Evolutionary conservation across 1,140 invertebrate species (phyloP).

Genomic region (Tetraneura akinire): DNA sequence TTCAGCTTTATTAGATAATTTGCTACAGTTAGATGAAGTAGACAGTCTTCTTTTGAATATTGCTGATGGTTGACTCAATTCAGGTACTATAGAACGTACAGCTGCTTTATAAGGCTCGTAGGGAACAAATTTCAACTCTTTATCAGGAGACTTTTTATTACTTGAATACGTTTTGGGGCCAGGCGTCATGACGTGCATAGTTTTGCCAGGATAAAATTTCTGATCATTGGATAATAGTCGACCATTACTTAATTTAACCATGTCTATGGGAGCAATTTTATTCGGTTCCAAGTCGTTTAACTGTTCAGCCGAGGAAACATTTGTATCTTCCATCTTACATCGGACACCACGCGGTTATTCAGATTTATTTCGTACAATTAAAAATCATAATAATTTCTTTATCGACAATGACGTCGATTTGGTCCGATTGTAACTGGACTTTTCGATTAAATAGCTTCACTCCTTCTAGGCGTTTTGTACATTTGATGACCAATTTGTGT

Average conservation of each 20-base stretch:
- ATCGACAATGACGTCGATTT: too few relatives aligned
- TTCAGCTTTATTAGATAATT: slow-evolving; percentile 60
- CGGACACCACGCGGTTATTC: too few relatives aligned
- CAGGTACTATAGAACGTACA: slow-evolving; percentile 73
- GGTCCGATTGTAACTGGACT: too few relatives aligned
- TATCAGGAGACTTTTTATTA: slow-evolving; percentile 62
- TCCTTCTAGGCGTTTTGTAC: too few relatives aligned
- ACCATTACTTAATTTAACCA: not conserved
- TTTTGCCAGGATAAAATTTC: not conserved
- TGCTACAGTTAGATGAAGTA: slow-evolving; percentile 52
- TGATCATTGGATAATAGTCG: not conserved
- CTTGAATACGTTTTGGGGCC: slow-evolving; percentile 52
- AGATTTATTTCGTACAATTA: not conserved
- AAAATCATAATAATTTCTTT: too few relatives aligned
- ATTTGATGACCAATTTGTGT: too few relatives aligned
- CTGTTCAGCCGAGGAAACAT: not conserved
- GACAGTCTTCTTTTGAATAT: slow-evolving; percentile 57
- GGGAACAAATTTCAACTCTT: slow-evolving; percentile 81
- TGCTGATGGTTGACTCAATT: slow-evolving; percentile 55
- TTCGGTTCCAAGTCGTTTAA: not conserved
- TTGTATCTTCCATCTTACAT: not conserved
- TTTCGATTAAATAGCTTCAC: too few relatives aligned
- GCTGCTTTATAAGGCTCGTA: slow-evolving; percentile 87
- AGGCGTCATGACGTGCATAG: slow-evolving; percentile 19
- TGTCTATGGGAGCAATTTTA: not conserved